These are phyloP conservation scores for Heliconius ismenius DNA, from an alignment of 2,888 invertebrate genomes.

Conservation along the genomic window DNA sequence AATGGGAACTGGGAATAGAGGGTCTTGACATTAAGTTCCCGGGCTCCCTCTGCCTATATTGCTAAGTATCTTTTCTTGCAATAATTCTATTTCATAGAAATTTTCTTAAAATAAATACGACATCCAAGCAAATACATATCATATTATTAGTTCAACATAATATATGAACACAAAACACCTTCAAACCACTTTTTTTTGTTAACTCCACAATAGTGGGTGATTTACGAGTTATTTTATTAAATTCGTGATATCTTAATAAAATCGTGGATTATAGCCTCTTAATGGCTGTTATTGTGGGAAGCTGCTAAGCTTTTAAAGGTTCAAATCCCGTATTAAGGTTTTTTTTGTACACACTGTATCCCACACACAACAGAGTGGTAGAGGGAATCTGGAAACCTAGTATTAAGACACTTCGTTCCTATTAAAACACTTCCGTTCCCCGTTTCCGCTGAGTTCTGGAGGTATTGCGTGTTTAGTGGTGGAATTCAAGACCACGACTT, in stretches of 20 bases:
- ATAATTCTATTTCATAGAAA: too few species aligned
- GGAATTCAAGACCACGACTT: too few species aligned
- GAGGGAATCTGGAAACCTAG: too few species aligned
- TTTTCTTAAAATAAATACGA: background rate
- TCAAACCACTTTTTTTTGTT: background rate
- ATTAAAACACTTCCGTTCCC: too few species aligned
- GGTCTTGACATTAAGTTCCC: background rate
- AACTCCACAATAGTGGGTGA: background rate
- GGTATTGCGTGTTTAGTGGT: too few species aligned
- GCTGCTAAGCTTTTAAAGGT: background rate
- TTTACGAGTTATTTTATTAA: constrained; percentile 20
- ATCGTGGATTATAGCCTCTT: constrained; percentile 18
- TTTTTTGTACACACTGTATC: background rate
- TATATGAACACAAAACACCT: background rate
- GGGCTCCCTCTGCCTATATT: background rate
- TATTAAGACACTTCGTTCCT: too few species aligned
- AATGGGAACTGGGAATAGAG: background rate
- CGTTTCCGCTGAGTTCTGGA: too few species aligned
- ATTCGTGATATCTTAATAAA: constrained; percentile 29
- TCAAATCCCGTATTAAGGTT: background rate
- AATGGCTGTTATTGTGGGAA: constrained; percentile 10
- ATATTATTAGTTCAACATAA: background rate
- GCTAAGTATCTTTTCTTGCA: background rate
- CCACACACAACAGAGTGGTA: too few species aligned
- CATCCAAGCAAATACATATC: background rate